phyloP scores from a whole-genome alignment of 2,113 vertebrate species.

The Meles meles region DNA sequence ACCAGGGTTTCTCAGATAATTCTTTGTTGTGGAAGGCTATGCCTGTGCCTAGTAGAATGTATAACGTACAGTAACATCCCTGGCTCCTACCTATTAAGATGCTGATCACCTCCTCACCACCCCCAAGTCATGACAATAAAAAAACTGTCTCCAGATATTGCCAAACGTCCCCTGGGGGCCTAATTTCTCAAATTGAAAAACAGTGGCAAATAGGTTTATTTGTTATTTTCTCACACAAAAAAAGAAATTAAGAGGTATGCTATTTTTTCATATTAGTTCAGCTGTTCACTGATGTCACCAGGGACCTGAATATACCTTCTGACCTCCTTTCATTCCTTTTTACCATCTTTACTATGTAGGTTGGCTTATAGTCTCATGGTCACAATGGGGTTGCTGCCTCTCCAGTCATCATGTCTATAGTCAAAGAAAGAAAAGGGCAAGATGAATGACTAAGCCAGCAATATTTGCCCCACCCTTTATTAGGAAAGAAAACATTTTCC shows the following conservation, averaged over 20 bases:
- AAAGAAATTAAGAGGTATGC: neutral
- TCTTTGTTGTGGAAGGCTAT: neutral
- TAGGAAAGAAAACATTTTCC: neutral
- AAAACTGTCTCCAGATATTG: neutral
- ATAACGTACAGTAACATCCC: neutral
- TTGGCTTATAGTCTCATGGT: neutral
- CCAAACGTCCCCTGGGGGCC: neutral
- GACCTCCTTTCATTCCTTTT: neutral
- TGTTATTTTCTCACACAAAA: neutral
- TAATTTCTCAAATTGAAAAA: neutral
- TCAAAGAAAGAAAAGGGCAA: neutral
- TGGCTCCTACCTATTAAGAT: neutral
- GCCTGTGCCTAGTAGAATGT: neutral
- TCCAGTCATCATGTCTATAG: neutral
- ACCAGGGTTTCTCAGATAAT: neutral
- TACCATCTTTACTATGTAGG: neutral
- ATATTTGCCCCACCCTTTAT: neutral
- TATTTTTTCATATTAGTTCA: constrained; percentile 2
- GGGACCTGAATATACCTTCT: neutral
- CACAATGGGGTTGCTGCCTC: neutral
- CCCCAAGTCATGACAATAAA: neutral
- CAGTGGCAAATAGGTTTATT: neutral
- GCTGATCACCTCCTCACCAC: neutral
- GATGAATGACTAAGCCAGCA: neutral
- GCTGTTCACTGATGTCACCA: neutral